Evolutionary conservation across 2,113 vertebrate species (phyloP).

Genomic region (Todiramphus saurophagus): DNA sequence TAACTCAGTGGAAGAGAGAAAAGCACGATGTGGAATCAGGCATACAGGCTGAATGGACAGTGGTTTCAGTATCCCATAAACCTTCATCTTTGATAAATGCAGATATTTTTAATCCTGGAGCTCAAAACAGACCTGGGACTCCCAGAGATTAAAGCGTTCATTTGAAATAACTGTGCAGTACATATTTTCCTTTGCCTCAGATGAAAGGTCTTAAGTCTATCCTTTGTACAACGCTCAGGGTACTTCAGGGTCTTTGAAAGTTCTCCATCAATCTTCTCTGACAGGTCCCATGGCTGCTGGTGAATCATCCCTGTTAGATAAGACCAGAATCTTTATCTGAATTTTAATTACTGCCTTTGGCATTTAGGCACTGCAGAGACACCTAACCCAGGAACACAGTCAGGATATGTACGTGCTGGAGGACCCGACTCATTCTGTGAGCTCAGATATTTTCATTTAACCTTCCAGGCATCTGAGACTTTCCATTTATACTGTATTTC

Average conservation of each 20-base stretch:
- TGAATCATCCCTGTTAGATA: slow-evolving; percentile 48
- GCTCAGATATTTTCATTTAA: background rate
- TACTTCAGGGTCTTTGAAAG: slow-evolving; percentile 15
- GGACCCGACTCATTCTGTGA: background rate
- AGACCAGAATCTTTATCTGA: slow-evolving; percentile 14
- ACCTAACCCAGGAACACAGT: background rate
- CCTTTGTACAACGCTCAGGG: slow-evolving; percentile 7
- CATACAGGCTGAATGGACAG: background rate
- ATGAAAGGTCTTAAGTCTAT: slow-evolving; percentile 32
- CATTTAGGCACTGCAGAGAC: slow-evolving; percentile 9
- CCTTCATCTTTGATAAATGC: background rate
- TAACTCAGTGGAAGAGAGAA: background rate
- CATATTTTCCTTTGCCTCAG: background rate
- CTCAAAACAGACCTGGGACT: background rate
- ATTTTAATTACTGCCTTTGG: slow-evolving; percentile 44
- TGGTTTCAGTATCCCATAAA: background rate
- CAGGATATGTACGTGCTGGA: background rate
- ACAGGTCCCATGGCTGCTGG: background rate
- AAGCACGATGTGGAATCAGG: background rate
- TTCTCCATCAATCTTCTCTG: slow-evolving; percentile 51
- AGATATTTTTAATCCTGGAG: slow-evolving; percentile 16
- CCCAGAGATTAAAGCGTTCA: background rate
- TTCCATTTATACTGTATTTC: background rate
- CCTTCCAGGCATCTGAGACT: background rate
- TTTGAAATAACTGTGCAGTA: background rate